Evolutionary conservation across 1,140 invertebrate genomes (phyloP), one percentile per base, ranked within the genome.

Genomic region (Matsumurasca onukii): DNA sequence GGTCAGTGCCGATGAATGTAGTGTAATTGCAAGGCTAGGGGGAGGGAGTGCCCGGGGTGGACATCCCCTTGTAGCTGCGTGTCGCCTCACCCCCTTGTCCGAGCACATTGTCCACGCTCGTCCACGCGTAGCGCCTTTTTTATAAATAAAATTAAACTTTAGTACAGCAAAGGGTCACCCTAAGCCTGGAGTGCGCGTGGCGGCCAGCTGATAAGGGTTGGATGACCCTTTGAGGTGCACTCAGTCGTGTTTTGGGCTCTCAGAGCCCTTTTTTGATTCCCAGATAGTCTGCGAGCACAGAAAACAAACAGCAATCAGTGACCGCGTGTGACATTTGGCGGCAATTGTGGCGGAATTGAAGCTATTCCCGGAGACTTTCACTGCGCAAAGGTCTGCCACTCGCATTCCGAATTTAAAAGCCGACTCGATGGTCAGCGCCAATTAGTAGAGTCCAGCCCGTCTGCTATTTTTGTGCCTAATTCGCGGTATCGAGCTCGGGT

Each of bases 331-430:
- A 29, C 55, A 59, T 59, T 59, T 59, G 25, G 22, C 24, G 55
- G 55, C 24, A 45, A 25, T 52, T 34, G 27, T 24, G 34, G 29
- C 62, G 62, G 39, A 27, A 59, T 59, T 59, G 30, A 63, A 34
- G 34, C 34, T 63, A 63, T 63, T 63, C 39, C 61, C 66, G 17
- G 45, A 22, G 31, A 27, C 66, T 67, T 67, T 67, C 66, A 49
- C 66, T 55, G 15, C 25, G 5, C 62, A 69, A 69, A 59, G 67
- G n/a, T n/a, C n/a, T n/a, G n/a, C 63, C 67, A 63, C 49, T 59
- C 67, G 63, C 67, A 69, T 69, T 69, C 67, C 67, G 59, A 63
- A 69, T 67, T 67, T 67, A 52, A 67, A 67, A 67, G 66, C 66
- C 66, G 20, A 20, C 34, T 20, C 66, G 22, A 31, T 63, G 61